phyloP scores from a whole-genome alignment of 2,113 vertebrate genomes.

The Pseudolaguvia tuberculata region DNA sequence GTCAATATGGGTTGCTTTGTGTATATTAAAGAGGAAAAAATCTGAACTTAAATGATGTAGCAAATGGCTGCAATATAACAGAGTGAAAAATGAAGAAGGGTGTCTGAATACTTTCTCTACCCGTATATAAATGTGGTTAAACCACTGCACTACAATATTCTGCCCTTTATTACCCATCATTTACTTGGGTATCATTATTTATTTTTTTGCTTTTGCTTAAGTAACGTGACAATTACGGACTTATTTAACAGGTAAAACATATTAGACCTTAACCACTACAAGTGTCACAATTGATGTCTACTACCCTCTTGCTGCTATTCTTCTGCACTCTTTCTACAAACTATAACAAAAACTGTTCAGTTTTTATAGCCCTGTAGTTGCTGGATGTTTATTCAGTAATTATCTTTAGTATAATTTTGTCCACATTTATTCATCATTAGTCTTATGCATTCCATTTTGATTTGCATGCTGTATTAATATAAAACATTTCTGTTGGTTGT shows the following conservation, averaged over 20 bases:
- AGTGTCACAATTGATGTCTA: neutral
- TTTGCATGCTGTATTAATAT: conserved; percentile 19
- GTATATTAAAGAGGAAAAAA: too few relatives aligned
- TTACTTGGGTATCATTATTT: too few relatives aligned
- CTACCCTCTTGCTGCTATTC: too few relatives aligned
- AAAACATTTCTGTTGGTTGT: conserved; percentile 34
- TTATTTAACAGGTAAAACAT: neutral
- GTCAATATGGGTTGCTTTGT: too few relatives aligned
- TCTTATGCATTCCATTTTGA: conserved; percentile 23
- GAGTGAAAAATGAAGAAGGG: too few relatives aligned
- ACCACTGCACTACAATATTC: too few relatives aligned
- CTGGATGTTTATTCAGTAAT: neutral
- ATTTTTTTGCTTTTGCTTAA: neutral
- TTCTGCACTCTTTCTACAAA: too few relatives aligned
- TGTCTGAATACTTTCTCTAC: too few relatives aligned
- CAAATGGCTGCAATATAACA: too few relatives aligned
- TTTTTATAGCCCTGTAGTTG: neutral
- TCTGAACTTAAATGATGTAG: too few relatives aligned
- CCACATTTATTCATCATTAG: conserved; percentile 6
- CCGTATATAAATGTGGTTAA: too few relatives aligned
- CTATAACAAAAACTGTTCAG: neutral
- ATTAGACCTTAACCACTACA: neutral
- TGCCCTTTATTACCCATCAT: too few relatives aligned
- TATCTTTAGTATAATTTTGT: conserved; percentile 38
- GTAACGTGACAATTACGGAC: neutral